phyloP scores from a whole-genome alignment of 2,888 invertebrate genomes.

The Lepidonotus clava region DNA sequence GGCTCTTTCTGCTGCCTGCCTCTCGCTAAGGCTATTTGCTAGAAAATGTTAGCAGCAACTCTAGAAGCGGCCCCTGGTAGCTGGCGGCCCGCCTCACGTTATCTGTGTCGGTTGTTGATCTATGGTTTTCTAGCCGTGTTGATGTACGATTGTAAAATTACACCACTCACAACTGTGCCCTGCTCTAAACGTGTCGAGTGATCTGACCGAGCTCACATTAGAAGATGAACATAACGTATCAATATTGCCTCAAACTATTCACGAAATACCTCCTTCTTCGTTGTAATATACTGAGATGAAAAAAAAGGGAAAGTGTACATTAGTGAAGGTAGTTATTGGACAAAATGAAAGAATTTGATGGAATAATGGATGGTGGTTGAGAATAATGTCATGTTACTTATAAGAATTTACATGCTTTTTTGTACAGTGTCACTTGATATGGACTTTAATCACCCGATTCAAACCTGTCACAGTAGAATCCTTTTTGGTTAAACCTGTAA shows the following conservation, averaged over 20 bases:
- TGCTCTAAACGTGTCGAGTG: not conserved
- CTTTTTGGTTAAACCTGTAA: not conserved
- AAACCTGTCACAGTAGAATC: conserved; percentile 23
- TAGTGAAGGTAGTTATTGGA: not conserved
- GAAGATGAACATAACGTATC: not conserved
- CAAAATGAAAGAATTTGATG: not conserved
- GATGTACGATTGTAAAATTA: conserved; percentile 12
- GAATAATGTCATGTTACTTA: conserved; percentile 10
- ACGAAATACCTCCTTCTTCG: not conserved
- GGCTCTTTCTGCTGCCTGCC: not conserved
- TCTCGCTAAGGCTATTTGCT: conserved; percentile 2
- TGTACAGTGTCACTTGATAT: conserved; percentile 40
- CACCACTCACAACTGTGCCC: conserved; percentile 14
- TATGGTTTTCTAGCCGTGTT: conserved; percentile 13
- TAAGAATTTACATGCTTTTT: not conserved
- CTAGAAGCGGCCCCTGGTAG: not conserved
- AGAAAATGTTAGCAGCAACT: not conserved
- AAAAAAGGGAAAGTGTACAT: not conserved
- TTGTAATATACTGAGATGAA: not conserved
- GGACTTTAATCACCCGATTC: conserved; percentile 33
- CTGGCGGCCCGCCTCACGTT: not conserved
- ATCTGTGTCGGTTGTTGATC: not conserved
- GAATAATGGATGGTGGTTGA: not conserved
- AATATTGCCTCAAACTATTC: conserved; percentile 30
- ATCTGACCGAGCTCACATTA: not conserved